A percentile compares a stretch with the other conserved stretches of the same genome.
Conservation (phyloP, 2,797 vertebrate genomes). For the Jordanella pulchra region DNA sequence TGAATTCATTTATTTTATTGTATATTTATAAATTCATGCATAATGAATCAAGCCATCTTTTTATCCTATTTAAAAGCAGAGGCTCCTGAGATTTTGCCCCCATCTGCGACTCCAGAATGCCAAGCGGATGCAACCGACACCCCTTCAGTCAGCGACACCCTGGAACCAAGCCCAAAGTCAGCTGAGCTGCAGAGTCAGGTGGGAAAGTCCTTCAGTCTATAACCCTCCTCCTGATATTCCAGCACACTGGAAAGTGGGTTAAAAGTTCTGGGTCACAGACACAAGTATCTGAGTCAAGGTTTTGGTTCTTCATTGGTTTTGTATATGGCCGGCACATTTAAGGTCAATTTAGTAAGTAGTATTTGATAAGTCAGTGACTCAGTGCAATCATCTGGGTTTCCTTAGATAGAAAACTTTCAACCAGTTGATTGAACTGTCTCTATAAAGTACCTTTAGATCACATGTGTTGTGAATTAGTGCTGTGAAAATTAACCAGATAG, state of each 20-base stretch:
- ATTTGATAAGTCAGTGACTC: no score
- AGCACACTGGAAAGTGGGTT: constrained; percentile 50
- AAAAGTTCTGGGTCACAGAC: constrained; percentile 47
- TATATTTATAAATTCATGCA: not conserved
- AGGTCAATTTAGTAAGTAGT: no score
- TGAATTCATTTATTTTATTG: no score
- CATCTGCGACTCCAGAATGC: constrained; percentile 73
- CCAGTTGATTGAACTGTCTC: no score
- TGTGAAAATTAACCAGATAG: no score
- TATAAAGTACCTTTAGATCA: no score
- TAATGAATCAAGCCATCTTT: constrained; percentile 2
- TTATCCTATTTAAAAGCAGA: constrained; percentile 57
- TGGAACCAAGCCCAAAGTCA: constrained; percentile 53
- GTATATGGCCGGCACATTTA: not conserved
- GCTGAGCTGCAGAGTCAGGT: constrained; percentile 69
- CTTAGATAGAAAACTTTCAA: no score
- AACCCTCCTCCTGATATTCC: not conserved
- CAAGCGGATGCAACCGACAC: constrained; percentile 74
- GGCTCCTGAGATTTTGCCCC: constrained; percentile 50
- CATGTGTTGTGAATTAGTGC: no score
- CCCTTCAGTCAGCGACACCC: constrained; percentile 72
- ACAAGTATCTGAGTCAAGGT: constrained; percentile 49
- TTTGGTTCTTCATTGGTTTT: not conserved
- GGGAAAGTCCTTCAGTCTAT: constrained; percentile 20
- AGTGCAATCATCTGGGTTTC: no score